phyloP scores from a whole-genome alignment of 2,113 vertebrate species.

The Herpetotheres cachinnans region DNA sequence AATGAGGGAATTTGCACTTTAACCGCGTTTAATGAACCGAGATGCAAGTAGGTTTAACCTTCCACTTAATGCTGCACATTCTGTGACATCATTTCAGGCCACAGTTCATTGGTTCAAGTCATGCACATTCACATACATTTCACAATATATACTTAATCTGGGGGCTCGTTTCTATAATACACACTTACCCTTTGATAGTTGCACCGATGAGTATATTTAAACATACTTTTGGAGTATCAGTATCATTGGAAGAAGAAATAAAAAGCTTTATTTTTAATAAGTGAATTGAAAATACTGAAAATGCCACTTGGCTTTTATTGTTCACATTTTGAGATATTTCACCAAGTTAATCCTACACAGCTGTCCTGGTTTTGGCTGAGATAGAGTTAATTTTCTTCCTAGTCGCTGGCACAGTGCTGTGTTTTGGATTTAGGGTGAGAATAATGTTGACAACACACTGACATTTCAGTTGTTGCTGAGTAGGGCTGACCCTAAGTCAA shows the following conservation, averaged over 20 bases:
- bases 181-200: constrained; percentile 66
- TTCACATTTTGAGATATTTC: background rate
- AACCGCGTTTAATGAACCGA: constrained; percentile 99
- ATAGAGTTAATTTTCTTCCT: no score
- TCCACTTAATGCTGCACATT: constrained; percentile 80
- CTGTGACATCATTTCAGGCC: constrained; percentile 83
- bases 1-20: constrained; percentile 99
- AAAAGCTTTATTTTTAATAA: background rate
- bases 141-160: constrained; percentile 70
- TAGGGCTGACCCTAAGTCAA: no score
- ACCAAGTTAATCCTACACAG: background rate
- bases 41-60: constrained; percentile 99
- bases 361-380: no score
- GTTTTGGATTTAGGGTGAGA: no score
- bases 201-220: constrained; percentile 53
- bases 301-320: background rate
- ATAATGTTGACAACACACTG: no score
- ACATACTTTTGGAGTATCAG: constrained; percentile 10
- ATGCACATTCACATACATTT: constrained; percentile 79
- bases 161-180: constrained; percentile 67
- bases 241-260: constrained; percentile 3
- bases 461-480: no score
- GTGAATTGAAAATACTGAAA: background rate
- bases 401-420: no score
- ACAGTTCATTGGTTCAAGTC: constrained; percentile 78